Evolutionary conservation across 1,140 invertebrate genomes (phyloP), one percentile per base, ranked within the genome.

Genomic region (Anthonomus grandis): DNA sequence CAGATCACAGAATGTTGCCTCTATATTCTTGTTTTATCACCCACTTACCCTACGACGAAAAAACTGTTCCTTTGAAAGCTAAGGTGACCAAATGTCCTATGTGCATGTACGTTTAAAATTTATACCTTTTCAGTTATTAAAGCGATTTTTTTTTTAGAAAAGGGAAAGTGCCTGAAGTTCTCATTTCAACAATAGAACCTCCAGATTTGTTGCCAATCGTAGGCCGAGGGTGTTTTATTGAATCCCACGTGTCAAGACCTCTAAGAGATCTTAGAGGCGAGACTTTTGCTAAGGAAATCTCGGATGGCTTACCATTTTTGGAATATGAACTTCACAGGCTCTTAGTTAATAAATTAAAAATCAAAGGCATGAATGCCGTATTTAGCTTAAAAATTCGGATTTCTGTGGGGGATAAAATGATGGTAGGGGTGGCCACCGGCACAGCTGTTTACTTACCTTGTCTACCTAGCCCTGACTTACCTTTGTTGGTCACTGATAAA

Each of bases 281-380:
- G 77, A 79, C 88, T 2, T 92, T 90, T 70, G 95, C 95, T 2
- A 90, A 95, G 70, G 93, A 97, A 76, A 91, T 97, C 51, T 95
- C 93, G 4, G 90, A 93, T 74, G 85, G 87, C 51, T 75, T 98
- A 36, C 95, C 95, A 1, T 97, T 98, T 75, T 72, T 98, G 37
- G 94, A 98, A 74, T 97, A 97, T 74, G 95, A 98, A 72, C 76
- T 98, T 21, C 93, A 98, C 72, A 86, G 91, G 59, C 83, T 96
- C 64, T 75, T 97, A 9, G 80, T 96, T 2, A 94, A 93, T 66
- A 97, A 96, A 74, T 75, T 97, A 0, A 86, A 90, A 72, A 87
- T 95, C 56, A 92, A 91, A 70, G 94, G 91, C 12, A 93, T 95
- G 90, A 96, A 95, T 76, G 86, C 88, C n/a, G 79, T 95, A 15